Conservation (phyloP, 1,140 invertebrate species). For the Bombus confusus region DNA sequence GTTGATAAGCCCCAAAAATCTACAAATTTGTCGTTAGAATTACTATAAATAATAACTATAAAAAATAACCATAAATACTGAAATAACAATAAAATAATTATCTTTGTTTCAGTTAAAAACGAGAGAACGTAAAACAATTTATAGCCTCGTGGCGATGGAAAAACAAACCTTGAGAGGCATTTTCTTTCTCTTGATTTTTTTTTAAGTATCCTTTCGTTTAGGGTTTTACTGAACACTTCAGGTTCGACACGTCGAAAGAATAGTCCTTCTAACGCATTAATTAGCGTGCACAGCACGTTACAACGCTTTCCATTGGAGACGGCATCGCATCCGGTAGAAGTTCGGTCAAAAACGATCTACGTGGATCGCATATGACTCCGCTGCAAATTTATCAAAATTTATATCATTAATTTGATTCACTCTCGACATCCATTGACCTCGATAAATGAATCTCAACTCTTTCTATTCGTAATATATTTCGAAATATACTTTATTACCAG, state of each 20-base stretch:
- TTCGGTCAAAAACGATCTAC: constrained; percentile 47
- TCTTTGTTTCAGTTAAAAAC: background rate
- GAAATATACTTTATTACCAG: background rate
- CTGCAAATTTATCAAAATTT: constrained; percentile 41
- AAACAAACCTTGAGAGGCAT: background rate
- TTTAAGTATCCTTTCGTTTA: background rate
- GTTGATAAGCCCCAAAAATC: background rate
- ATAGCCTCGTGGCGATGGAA: background rate
- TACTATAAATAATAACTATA: background rate
- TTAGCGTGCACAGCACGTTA: constrained; percentile 48
- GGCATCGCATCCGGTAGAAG: constrained; percentile 48
- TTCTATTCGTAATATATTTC: background rate
- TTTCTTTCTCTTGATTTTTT: background rate
- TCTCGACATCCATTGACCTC: background rate
- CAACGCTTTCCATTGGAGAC: constrained; percentile 44
- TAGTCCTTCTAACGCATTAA: constrained; percentile 42
- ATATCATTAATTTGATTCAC: background rate
- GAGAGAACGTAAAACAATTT: background rate
- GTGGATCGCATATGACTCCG: constrained; percentile 34
- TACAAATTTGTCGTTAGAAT: background rate
- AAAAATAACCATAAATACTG: background rate
- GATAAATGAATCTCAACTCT: background rate
- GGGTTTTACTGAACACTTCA: background rate
- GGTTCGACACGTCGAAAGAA: background rate
- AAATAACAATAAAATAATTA: background rate